A percentile compares a stretch with the other conserved stretches of the same genome.
Evolutionary conservation across 2,797 vertebrate species (phyloP).

Genomic region (Halcyon badia): DNA sequence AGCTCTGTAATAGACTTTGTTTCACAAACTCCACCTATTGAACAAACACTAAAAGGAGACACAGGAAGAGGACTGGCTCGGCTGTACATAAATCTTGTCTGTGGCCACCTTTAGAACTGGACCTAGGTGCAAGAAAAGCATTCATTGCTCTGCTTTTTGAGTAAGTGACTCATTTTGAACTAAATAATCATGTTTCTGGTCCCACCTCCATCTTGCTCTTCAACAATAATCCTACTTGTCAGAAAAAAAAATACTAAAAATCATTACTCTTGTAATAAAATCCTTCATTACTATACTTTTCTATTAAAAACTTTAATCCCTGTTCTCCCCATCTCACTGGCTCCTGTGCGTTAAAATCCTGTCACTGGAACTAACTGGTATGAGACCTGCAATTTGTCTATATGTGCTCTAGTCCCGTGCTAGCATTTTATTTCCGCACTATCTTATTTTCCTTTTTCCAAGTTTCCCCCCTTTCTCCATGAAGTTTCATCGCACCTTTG

Average conservation of each 20-base stretch:
- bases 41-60: constrained; percentile 8
- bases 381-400: not conserved
- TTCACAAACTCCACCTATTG: constrained; percentile 14
- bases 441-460: not conserved
- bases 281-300: not conserved
- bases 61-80: not conserved
- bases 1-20: not conserved
- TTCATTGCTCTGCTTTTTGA: not conserved
- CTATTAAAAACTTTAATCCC: not conserved
- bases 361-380: rapidly evolving
- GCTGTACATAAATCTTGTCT: not conserved
- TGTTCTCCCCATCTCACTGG: not conserved
- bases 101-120: not conserved
- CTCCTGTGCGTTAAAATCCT: not conserved
- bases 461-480: not conserved
- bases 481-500: not conserved
- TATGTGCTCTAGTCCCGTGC: not conserved
- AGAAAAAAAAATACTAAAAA: not conserved
- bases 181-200: not conserved
- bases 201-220: not conserved
- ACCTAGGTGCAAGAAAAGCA: not conserved
- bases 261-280: not conserved
- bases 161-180: not conserved
- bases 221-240: rapidly evolving
- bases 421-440: not conserved